These are phyloP conservation scores for Pristionchus entomophagus DNA, from an alignment of 2,888 invertebrate species.

Conservation along the genomic window DNA sequence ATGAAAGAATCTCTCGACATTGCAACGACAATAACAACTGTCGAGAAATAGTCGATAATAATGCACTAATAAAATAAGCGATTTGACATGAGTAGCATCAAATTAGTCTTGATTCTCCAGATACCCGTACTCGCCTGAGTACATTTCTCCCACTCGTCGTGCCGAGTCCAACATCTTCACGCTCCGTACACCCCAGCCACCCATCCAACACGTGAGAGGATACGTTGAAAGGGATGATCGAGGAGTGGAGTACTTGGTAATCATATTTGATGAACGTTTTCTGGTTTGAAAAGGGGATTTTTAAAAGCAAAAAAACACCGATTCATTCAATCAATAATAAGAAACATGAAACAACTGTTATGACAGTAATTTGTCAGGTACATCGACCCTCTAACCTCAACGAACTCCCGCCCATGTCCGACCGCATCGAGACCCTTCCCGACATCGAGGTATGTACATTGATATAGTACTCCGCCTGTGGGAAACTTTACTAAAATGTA, in stretches of 20 bases:
- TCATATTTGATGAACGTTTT: not conserved
- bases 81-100: not conserved
- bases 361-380: not conserved
- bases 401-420: slow-evolving; percentile 43
- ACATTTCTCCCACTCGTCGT: slow-evolving; percentile 47
- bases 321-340: not conserved
- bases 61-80: not conserved
- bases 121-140: slow-evolving; percentile 48
- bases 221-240: slow-evolving; percentile 44
- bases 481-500: too few relatives aligned
- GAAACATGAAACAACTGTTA: not conserved
- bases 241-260: slow-evolving; percentile 45
- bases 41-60: not conserved
- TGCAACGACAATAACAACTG: too few relatives aligned
- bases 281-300: too few relatives aligned
- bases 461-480: not conserved
- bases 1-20: too few relatives aligned
- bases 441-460: slow-evolving; percentile 45
- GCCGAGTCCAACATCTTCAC: slow-evolving; percentile 45
- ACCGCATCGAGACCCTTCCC: slow-evolving; percentile 46
- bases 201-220: slow-evolving; percentile 41
- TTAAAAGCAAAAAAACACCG: too few relatives aligned
- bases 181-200: slow-evolving; percentile 5
- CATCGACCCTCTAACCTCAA: slow-evolving; percentile 38
- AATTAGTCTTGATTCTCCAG: not conserved